Evolutionary conservation across 2,888 invertebrate species (phyloP).

Genomic region (Drosophila pseudotalamancana): DNA sequence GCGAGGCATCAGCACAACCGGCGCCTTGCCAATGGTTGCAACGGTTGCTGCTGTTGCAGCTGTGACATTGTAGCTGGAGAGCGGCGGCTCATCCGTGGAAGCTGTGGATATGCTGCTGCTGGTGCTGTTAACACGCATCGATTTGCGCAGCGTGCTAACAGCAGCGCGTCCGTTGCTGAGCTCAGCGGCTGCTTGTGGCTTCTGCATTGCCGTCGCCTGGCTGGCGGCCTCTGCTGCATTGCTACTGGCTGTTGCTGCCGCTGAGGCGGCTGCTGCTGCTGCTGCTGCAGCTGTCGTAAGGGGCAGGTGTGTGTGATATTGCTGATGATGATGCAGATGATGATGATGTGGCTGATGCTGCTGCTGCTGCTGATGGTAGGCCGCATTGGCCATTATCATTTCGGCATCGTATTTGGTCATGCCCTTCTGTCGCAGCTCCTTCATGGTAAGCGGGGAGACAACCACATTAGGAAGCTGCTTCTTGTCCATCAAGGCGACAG

Average conservation of each 20-base stretch:
- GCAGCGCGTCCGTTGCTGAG: slow-evolving; percentile 33
- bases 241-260: slow-evolving; percentile 42
- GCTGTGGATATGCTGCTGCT: slow-evolving; percentile 83
- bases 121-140: slow-evolving; percentile 83
- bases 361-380: slow-evolving; percentile 73
- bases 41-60: slow-evolving; percentile 12
- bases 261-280: slow-evolving; percentile 13
- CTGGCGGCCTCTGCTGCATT: slow-evolving; percentile 57
- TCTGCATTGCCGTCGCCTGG: slow-evolving; percentile 58
- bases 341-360: slow-evolving; percentile 56
- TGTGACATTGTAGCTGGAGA: slow-evolving; percentile 61
- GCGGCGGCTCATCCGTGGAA: slow-evolving; percentile 78
- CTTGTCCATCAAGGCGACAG: slow-evolving; percentile 58
- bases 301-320: slow-evolving; percentile 49
- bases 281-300: slow-evolving; percentile 54
- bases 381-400: slow-evolving; percentile 89
- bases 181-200: slow-evolving; percentile 49
- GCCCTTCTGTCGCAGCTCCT: slow-evolving; percentile 93
- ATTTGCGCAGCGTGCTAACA: slow-evolving; percentile 76
- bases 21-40: slow-evolving; percentile 40
- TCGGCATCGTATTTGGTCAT: slow-evolving; percentile 95
- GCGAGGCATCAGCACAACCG: slow-evolving; percentile 60
- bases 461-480: slow-evolving; percentile 74
- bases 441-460: slow-evolving; percentile 88
- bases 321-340: slow-evolving; percentile 49